phyloP scores from a whole-genome alignment of 2,113 vertebrate genomes.

The Hiodon alosoides region DNA sequence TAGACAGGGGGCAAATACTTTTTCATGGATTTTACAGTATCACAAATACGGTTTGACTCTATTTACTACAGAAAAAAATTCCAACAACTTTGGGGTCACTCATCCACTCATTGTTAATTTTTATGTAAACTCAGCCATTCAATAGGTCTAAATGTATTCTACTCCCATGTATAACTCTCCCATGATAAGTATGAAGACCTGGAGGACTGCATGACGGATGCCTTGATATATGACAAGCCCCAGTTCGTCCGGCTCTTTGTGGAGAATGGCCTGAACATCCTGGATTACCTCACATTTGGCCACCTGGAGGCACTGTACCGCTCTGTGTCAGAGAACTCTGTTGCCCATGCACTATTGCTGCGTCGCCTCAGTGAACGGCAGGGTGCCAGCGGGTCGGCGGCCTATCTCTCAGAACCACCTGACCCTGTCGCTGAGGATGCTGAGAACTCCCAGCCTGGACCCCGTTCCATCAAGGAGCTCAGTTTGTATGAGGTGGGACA shows the following conservation, averaged over 20 bases:
- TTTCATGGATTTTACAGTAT: too few relatives aligned
- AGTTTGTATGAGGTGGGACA: slow-evolving; percentile 59
- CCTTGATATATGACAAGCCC: slow-evolving; percentile 75
- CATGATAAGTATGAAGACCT: slow-evolving; percentile 60
- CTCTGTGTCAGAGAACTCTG: slow-evolving; percentile 54
- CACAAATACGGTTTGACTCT: too few relatives aligned
- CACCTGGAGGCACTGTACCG: slow-evolving; percentile 70
- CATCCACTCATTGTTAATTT: not conserved
- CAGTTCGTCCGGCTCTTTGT: slow-evolving; percentile 80
- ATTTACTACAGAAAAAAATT: too few relatives aligned
- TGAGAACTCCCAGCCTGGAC: not conserved
- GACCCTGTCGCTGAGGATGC: slow-evolving; percentile 12
- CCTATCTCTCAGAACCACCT: not conserved
- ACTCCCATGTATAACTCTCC: not conserved
- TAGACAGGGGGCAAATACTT: too few relatives aligned
- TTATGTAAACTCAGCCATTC: not conserved
- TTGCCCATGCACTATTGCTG: slow-evolving; percentile 62
- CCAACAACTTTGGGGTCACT: too few relatives aligned
- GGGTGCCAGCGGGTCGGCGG: not conserved
- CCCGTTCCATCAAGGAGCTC: slow-evolving; percentile 17
- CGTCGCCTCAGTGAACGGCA: slow-evolving; percentile 46
- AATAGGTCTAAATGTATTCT: not conserved
- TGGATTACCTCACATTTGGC: slow-evolving; percentile 68
- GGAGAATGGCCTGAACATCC: slow-evolving; percentile 74
- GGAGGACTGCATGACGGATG: slow-evolving; percentile 75